Evolutionary conservation across 2,797 vertebrate genomes (phyloP).

Genomic region (Lutjanus campechanus): DNA sequence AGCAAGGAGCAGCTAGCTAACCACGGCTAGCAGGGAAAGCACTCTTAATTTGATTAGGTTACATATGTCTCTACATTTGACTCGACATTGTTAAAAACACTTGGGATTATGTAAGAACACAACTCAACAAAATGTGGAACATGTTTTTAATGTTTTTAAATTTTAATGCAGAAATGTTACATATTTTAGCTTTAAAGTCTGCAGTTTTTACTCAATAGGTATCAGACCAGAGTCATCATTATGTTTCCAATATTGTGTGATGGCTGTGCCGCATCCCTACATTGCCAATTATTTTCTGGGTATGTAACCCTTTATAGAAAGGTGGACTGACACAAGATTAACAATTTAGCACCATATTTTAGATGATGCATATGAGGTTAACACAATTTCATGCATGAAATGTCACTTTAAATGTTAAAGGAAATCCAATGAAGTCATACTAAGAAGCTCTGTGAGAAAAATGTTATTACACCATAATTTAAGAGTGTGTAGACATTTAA

Average conservation of each 20-base stretch:
- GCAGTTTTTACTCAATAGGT: background rate
- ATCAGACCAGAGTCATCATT: background rate
- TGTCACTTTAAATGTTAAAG: slow-evolving; percentile 36
- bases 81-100: too few relatives aligned
- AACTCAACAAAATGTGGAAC: too few relatives aligned
- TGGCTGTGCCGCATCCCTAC: background rate
- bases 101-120: too few relatives aligned
- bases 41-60: too few relatives aligned
- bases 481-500: slow-evolving; percentile 36
- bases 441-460: slow-evolving; percentile 36
- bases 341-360: slow-evolving; percentile 1
- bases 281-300: background rate
- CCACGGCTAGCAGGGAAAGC: too few relatives aligned
- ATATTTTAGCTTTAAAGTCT: background rate
- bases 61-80: too few relatives aligned
- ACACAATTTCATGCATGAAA: slow-evolving; percentile 25
- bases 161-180: too few relatives aligned
- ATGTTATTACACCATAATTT: slow-evolving; percentile 49
- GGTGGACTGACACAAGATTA: background rate
- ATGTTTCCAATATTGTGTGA: background rate
- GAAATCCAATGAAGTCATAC: slow-evolving; percentile 46
- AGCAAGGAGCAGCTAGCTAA: too few relatives aligned
- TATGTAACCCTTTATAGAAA: background rate
- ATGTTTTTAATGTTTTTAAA: too few relatives aligned
- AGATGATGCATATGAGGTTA: slow-evolving; percentile 23